Evolutionary conservation across 2,113 vertebrate genomes (phyloP).

Genomic region (Erythrocercus mccallii): DNA sequence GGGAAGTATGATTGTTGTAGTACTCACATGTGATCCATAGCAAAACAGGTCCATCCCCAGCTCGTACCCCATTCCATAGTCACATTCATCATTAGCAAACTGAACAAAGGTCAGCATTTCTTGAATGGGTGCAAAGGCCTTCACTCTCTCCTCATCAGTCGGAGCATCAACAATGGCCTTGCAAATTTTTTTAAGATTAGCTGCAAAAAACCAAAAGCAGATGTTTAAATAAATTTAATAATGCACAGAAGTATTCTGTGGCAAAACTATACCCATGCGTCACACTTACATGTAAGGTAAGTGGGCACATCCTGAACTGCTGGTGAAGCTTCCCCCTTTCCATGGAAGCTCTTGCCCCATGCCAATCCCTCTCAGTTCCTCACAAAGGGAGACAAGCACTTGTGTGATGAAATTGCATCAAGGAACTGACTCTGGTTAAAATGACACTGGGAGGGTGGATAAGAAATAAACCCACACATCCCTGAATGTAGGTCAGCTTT

Average conservation of each 20-base stretch:
- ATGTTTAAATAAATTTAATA: neutral
- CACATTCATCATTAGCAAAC: slow-evolving; percentile 98
- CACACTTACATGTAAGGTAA: accelerated
- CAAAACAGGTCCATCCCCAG: slow-evolving; percentile 94
- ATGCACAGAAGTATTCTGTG: neutral
- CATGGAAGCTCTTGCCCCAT: neutral
- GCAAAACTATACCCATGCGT: neutral
- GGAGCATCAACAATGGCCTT: slow-evolving; percentile 87
- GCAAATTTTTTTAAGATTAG: slow-evolving; percentile 89
- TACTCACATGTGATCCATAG: slow-evolving; percentile 92
- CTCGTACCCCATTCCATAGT: slow-evolving; percentile 97
- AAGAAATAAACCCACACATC: neutral
- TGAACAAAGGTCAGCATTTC: slow-evolving; percentile 95
- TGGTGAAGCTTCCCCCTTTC: neutral
- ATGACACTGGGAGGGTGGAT: accelerated
- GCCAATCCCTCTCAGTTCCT: neutral
- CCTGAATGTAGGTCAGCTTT: neutral
- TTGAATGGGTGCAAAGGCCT: slow-evolving; percentile 92
- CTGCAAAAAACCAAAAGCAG: slow-evolving; percentile 50
- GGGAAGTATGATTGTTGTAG: neutral
- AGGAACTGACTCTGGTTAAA: neutral
- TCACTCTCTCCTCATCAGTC: slow-evolving; percentile 84
- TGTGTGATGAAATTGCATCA: neutral
- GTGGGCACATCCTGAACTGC: neutral
- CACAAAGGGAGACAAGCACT: neutral